Evolutionary conservation across 1,140 invertebrate genomes (phyloP), one percentile per base, ranked within the genome.

Genomic region (Oreohelix idahoensis): DNA sequence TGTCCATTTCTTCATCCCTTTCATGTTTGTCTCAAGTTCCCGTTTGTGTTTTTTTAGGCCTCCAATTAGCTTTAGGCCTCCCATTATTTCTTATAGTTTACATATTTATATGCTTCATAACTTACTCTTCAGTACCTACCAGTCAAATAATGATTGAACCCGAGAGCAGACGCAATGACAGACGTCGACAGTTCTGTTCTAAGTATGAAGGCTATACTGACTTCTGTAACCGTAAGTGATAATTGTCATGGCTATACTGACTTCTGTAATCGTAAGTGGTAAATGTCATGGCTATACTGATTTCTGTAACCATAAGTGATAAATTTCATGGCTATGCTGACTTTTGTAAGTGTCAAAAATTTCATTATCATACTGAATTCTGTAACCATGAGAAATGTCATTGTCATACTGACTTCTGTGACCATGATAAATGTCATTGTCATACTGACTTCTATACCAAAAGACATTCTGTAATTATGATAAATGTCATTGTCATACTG

Each of bases 331-430:
- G 42, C 15, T 45, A 45, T 45, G 15, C 42, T 36, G 90, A 93
- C 32, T n/a, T n/a, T n/a, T n/a, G n/a, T n/a, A n/a, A n/a, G n/a
- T n/a, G n/a, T n/a, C n/a, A n/a, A n/a, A n/a, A n/a, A n/a, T n/a
- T n/a, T n/a, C n/a, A n/a, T n/a, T n/a, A n/a, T n/a, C n/a, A n/a
- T n/a, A n/a, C n/a, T n/a, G n/a, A n/a, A n/a, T 94, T 94, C 84
- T 94, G 94, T 92, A 90, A 92, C 84, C 84, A 91, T 92, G 87
- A 88, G 90, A n/a, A n/a, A n/a, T n/a, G n/a, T n/a, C n/a, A n/a
- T n/a, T n/a, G n/a, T n/a, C n/a, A n/a, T n/a, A n/a, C n/a, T n/a
- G n/a, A n/a, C n/a, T n/a, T n/a, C n/a, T n/a, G n/a, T n/a, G n/a
- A n/a, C n/a, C n/a, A n/a, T 90, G 5, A 45, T 45, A 45, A 45